Conservation (phyloP, 2,888 invertebrate genomes). For the Pharmacophagus antenor region DNA sequence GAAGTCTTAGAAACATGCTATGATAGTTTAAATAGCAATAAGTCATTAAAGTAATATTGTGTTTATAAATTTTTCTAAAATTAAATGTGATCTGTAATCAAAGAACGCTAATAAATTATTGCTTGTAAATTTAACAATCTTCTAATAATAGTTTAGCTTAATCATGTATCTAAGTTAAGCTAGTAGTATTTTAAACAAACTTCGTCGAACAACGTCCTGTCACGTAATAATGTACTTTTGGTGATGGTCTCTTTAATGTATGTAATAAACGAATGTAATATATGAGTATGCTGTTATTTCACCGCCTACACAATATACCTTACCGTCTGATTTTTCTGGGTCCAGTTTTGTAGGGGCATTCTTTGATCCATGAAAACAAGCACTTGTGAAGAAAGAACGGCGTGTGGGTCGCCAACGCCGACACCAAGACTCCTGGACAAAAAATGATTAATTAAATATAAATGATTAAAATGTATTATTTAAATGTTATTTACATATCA, state of each 20-base stretch:
- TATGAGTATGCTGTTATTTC: slow-evolving; percentile 34
- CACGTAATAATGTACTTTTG: slow-evolving; percentile 62
- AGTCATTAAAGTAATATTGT: slow-evolving; percentile 65
- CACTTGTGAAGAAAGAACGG: slow-evolving; percentile 68
- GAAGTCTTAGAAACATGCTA: slow-evolving; percentile 84
- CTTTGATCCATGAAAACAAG: slow-evolving; percentile 69
- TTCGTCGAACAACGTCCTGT: slow-evolving; percentile 46
- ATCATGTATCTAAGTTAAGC: slow-evolving; percentile 48
- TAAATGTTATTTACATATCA: too few relatives aligned
- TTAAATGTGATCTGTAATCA: slow-evolving; percentile 74
- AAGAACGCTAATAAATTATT: slow-evolving; percentile 74
- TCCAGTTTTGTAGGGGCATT: slow-evolving; percentile 63
- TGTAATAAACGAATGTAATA: slow-evolving; percentile 60
- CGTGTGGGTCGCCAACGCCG: slow-evolving; percentile 80
- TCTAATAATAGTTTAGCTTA: slow-evolving; percentile 54
- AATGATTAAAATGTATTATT: too few relatives aligned
- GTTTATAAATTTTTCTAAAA: slow-evolving; percentile 58
- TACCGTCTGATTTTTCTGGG: slow-evolving; percentile 71
- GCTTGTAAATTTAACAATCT: slow-evolving; percentile 57
- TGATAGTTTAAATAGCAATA: slow-evolving; percentile 82
- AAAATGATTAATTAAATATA: slow-evolving; percentile 5
- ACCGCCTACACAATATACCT: slow-evolving; percentile 37
- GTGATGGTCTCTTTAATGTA: slow-evolving; percentile 70
- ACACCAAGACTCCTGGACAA: slow-evolving; percentile 83
- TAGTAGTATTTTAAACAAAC: slow-evolving; percentile 19